Evolutionary conservation across 2,113 vertebrate species (phyloP), one percentile per base, ranked within the genome.

Genomic region (Pollimyrus isidori): DNA sequence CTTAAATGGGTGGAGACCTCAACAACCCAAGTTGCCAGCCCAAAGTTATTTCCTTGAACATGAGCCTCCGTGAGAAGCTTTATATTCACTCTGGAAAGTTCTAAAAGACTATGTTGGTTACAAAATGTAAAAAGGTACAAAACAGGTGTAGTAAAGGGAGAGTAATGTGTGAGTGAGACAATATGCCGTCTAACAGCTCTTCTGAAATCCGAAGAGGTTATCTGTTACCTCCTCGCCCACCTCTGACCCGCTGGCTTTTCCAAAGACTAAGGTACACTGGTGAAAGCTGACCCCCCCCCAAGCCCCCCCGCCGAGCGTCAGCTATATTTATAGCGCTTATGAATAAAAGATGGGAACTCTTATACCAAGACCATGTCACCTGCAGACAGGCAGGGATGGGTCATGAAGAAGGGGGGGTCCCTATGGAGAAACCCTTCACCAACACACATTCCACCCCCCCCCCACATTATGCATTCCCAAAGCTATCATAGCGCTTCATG

Each of bases 321-420:
- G 65, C 23, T 76, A 26, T 65, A 87, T 89, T 89, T 87, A 52
- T 73, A 86, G 89, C 19, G 3, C 46, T 52, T 69, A 35, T 89
- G 89, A 89, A 86, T 89, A 87, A 89, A 86, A 86, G 56, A 89
- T 86, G 42, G 7, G 45, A 42, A 42, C 42, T 83, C 6, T 56
- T 39, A 23, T 23, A 48, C 42, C 52, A 6, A 11, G 52, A 23
- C 3, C 23, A n/a, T 7, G 42, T 62, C 45, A 42, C 46, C 3
- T 26, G 80, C 19, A 62, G 30, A 42, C 3, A 17, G 73, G 35
- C 19, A 48, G 80, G 13, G 53, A 35, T 17, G 13, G 21, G 49
- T 53, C 45, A 80, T 35, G 88, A 62, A 26, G 48, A 26, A 80
- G 13, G 26, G 23, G 19, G 58, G 35, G 35, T 30, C 26, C 35